Evolutionary conservation across 2,797 vertebrate species (phyloP), one percentile per base, ranked within the genome.

Genomic region (Malurus leucopterus): DNA sequence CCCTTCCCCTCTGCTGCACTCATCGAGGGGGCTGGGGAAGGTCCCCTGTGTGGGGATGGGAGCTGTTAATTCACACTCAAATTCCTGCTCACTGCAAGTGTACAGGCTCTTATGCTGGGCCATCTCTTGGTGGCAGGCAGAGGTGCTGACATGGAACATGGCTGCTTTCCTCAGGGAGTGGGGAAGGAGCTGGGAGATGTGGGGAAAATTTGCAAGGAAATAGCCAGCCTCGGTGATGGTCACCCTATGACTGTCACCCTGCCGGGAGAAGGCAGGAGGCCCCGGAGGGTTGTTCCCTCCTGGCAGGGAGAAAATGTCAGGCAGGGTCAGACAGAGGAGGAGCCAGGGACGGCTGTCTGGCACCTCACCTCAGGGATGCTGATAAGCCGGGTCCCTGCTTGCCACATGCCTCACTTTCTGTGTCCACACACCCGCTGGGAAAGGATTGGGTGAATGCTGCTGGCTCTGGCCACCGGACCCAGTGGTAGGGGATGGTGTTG

Each of bases 401-500:
- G 44, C 61, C 12, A 7, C 1, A 0, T 86, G 84, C 80, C 80
- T 78, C 74, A 59, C 61, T 84, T 88, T 92, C 64, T 57, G 47
- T 36, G 29, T 61, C 46, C 1, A 4, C 64, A 49, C 47, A 65
- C 12, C 58, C 15, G 0, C 7, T 4, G 11, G 44, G 38, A 24
- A 70, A 49, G 26, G 32, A 24, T 9, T 20, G 2, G 4, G 46
- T 63, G 62, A 77, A 20, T 20, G 38, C 46, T 12, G 18, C 57
- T 4, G 7, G 59, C 38, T 47, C 24, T 43, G 61, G 9, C 70
- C 2, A 3, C 43, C 0, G 0, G 59, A 46, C 41, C 14, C 3
- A 0, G 80, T 0, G 0, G 11, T 53, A 18, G 0, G 0, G 30
- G 36, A 34, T 1, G 14, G 26, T 8, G 23, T 30, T 73, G 69